Base-by-base conservation (phyloP, 2,797 vertebrate species). In the Cichlasoma orientale region DNA sequence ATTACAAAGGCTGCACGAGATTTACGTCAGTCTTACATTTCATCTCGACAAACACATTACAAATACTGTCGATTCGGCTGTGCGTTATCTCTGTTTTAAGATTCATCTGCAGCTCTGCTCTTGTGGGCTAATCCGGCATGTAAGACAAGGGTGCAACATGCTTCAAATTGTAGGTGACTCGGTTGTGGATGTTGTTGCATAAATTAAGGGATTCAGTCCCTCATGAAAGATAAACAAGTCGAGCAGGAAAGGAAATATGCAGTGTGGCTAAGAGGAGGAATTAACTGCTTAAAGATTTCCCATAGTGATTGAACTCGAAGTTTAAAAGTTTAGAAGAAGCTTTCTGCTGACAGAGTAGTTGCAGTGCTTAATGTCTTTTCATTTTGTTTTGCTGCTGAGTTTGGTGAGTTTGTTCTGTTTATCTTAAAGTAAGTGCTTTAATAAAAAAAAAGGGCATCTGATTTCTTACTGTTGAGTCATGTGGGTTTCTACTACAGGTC, bases 101-200 rank as follows among this genome's bases (percentile, higher is more conserved):
- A 84, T 87, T 91, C 75, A 83, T 89, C 80, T 79, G 36, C 41
- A 59, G 76, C 82, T 66, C 58, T 54, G 13, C 57, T 80, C 73
- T 72, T 31, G 54, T 80, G 76, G 52, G 77, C 72, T 83, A 88
- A 92, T 93, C 86, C 84, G 78, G 47, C 72, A 55, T 78, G 56
- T 81, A 89, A 90, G 82, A 75, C 44, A 31, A 70, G 72, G 77
- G 88, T 55, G 79, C 82, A 88, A 89, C 79, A 72, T 82, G 86
- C 86, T 76, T 82, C 56, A 90, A 75, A 85, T 79, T 74, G 74
- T 47, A 69, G 81, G 86, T 86, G 89, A 91, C 79, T 82, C 33
- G 23, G 57, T 53, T 70, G 83, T 75, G 74, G 86, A 86, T 74
- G 79, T 54, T 76, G 70, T 63, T 83, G 89, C 83, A 89, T 89